Evolutionary conservation across 2,113 vertebrate species (phyloP).

Genomic region (Prionailurus viverrinus): DNA sequence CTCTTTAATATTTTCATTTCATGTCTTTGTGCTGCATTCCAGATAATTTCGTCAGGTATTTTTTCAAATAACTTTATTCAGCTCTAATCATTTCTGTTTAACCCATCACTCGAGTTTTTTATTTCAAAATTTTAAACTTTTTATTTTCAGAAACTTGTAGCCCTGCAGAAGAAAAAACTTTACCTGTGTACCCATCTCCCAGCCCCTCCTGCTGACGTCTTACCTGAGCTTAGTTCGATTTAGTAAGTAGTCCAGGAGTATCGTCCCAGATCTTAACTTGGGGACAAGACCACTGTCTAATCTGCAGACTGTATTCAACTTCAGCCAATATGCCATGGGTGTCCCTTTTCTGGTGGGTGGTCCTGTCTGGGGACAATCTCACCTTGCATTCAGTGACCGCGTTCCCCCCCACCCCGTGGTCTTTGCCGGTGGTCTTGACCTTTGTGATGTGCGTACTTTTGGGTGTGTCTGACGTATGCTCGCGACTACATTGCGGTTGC

Average conservation of each 20-base stretch:
- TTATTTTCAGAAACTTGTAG: background rate
- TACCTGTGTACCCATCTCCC: background rate
- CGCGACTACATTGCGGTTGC: background rate
- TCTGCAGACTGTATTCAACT: background rate
- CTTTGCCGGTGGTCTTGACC: background rate
- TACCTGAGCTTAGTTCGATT: background rate
- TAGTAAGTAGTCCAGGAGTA: fast-evolving
- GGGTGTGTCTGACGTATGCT: fast-evolving
- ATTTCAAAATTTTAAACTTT: background rate
- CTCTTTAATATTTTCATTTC: background rate
- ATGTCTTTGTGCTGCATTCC: background rate
- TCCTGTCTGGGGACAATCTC: fast-evolving
- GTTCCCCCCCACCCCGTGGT: no score
- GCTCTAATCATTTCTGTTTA: background rate
- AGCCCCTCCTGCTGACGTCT: background rate
- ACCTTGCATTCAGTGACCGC: fast-evolving
- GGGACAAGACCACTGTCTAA: background rate
- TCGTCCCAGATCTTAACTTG: background rate
- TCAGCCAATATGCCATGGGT: background rate
- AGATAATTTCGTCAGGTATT: background rate
- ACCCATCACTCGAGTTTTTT: background rate
- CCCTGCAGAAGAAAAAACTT: background rate
- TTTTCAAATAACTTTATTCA: background rate
- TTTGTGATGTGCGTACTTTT: fast-evolving
- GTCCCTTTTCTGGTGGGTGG: no score